phyloP scores from a whole-genome alignment of 2,113 vertebrate species.

The Clarias macrocephalus region DNA sequence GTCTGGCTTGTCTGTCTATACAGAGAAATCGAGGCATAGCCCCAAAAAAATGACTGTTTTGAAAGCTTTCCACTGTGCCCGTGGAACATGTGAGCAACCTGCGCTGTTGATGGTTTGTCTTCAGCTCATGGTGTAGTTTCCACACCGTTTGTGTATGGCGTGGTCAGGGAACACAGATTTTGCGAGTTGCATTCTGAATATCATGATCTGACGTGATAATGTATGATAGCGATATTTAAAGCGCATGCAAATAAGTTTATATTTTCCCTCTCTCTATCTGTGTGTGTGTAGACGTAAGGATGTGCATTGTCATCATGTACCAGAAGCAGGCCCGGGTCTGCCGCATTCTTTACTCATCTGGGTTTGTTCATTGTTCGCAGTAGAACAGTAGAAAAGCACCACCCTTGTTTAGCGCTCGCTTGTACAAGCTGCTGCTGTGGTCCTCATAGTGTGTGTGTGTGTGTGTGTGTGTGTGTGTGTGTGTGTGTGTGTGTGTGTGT shows the following conservation, averaged over 20 bases:
- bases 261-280: not conserved
- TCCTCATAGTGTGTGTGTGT: not conserved
- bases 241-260: not conserved
- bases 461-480: not conserved
- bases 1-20: conserved; percentile 59
- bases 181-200: not conserved
- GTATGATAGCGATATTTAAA: not conserved
- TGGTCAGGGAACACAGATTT: conserved; percentile 1
- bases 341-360: not conserved
- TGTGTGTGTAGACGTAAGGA: not conserved
- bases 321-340: not conserved
- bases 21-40: conserved; percentile 30
- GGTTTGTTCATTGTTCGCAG: conserved; percentile 29
- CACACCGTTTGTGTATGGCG: not conserved
- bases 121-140: not conserved
- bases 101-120: not conserved
- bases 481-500: not conserved
- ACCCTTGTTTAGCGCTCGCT: not conserved
- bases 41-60: conserved; percentile 19
- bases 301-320: not conserved
- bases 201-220: not conserved
- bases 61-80: conserved; percentile 33
- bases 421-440: conserved; percentile 28
- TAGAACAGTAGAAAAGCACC: not conserved
- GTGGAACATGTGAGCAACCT: not conserved